phyloP scores from a whole-genome alignment of 2,113 vertebrate genomes.

The Collichthys lucidus region DNA sequence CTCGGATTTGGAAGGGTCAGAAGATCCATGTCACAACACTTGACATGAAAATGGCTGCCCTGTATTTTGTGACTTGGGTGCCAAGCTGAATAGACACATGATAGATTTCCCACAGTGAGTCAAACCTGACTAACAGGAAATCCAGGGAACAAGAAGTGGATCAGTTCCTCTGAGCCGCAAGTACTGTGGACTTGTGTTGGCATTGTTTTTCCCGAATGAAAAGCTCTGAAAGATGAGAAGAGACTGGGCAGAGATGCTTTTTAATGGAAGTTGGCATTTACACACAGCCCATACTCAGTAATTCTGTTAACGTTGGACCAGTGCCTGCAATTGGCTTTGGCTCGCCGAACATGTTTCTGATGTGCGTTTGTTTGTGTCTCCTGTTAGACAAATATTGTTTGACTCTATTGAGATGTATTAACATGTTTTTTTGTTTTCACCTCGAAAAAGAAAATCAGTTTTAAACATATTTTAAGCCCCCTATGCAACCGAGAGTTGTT shows the following conservation, averaged over 20 bases:
- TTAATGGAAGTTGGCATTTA: constrained; percentile 24
- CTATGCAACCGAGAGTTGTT: not conserved
- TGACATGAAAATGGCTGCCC: constrained; percentile 19
- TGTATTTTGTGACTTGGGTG: constrained; percentile 28
- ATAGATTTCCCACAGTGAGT: constrained; percentile 9
- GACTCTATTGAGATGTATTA: not conserved
- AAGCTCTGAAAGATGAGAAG: constrained; percentile 40
- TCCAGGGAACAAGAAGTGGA: constrained; percentile 12
- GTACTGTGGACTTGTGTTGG: not conserved
- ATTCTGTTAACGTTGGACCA: constrained; percentile 29
- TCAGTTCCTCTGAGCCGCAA: constrained; percentile 2
- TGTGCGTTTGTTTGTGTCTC: not conserved
- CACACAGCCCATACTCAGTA: constrained; percentile 3
- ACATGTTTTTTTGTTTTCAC: not conserved
- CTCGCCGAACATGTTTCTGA: not conserved
- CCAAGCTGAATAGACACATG: constrained; percentile 6
- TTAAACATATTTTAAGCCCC: not conserved
- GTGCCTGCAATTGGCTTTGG: constrained; percentile 34
- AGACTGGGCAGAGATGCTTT: constrained; percentile 5
- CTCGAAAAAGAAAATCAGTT: not conserved
- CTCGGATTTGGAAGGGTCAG: not conserved
- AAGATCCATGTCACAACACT: not conserved
- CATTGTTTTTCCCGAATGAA: constrained; percentile 32
- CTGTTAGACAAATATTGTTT: not conserved
- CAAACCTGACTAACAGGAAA: constrained; percentile 59